Conservation (phyloP, 2,797 vertebrate species). For the Florisuga fusca region DNA sequence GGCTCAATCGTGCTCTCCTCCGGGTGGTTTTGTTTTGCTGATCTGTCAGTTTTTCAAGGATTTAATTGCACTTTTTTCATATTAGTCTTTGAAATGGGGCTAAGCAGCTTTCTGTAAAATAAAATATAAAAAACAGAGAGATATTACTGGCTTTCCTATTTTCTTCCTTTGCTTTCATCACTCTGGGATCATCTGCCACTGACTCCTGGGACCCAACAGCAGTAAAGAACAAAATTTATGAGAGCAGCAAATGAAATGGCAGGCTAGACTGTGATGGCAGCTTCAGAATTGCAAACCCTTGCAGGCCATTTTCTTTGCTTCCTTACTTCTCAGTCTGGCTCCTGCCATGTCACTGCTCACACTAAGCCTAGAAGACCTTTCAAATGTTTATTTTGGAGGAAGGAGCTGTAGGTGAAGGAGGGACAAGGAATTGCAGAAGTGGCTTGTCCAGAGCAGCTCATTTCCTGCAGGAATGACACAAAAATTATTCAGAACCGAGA, state of each 20-base stretch:
- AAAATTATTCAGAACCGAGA: background rate
- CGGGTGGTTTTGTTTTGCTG: slow-evolving; percentile 84
- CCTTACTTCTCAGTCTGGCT: background rate
- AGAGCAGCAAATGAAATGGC: background rate
- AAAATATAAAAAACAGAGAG: slow-evolving; percentile 33
- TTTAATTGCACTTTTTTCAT: slow-evolving; percentile 81
- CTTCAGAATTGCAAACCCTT: background rate
- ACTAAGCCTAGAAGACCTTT: background rate
- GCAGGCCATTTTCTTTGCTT: background rate
- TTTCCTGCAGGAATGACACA: background rate
- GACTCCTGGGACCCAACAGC: background rate
- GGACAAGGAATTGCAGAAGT: background rate
- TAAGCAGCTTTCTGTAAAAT: slow-evolving; percentile 73
- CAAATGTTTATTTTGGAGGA: background rate
- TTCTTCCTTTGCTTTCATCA: slow-evolving; percentile 23
- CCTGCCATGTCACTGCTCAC: fast-evolving
- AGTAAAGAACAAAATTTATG: background rate
- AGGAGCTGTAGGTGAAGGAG: background rate
- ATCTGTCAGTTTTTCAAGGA: slow-evolving; percentile 81
- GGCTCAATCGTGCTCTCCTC: slow-evolving; percentile 79
- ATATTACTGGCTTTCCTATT: slow-evolving; percentile 58
- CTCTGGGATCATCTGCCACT: slow-evolving; percentile 1
- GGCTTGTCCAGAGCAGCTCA: background rate
- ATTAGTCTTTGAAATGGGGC: slow-evolving; percentile 80
- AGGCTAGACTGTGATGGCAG: background rate